Conservation (phyloP, 2,888 invertebrate species). For the Harpagoxenus sublaevis region DNA sequence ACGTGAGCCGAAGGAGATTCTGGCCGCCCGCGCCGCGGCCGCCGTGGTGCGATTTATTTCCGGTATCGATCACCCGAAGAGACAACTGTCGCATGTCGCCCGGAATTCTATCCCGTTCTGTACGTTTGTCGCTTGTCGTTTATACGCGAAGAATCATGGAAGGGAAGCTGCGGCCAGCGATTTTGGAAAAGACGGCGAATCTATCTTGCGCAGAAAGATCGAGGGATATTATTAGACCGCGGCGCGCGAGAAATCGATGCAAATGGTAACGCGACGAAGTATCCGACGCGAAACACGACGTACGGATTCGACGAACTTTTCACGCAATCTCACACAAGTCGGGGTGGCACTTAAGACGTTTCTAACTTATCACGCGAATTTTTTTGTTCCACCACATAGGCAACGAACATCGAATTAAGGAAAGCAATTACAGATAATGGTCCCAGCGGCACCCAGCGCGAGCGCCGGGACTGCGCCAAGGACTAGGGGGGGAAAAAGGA, state of each 20-base stretch:
- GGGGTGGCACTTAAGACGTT: constrained; percentile 53
- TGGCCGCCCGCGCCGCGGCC: not conserved
- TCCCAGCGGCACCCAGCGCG: constrained; percentile 70
- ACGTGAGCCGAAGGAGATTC: constrained; percentile 27
- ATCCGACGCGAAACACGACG: not conserved
- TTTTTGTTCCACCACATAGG: constrained; percentile 63
- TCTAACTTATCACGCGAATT: constrained; percentile 60
- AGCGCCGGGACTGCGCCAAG: constrained; percentile 58
- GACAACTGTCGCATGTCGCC: not conserved
- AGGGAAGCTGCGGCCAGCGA: not conserved
- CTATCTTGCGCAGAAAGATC: not conserved
- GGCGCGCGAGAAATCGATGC: not conserved
- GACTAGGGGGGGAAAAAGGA: constrained; percentile 37
- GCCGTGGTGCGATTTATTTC: constrained; percentile 22
- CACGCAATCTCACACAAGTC: constrained; percentile 1
- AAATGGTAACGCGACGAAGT: not conserved
- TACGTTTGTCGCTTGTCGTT: constrained; percentile 2
- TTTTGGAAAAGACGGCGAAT: not conserved
- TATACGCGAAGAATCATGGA: not conserved
- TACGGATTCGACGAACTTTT: not conserved
- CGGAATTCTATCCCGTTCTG: not conserved
- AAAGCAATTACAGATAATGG: constrained; percentile 84
- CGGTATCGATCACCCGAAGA: constrained; percentile 21
- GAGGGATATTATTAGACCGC: not conserved
- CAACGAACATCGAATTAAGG: constrained; percentile 79